Percentiles rank a stretch among this genome's conserved stretches.
Evolutionary conservation across 1,140 invertebrate genomes (phyloP).

Genomic region (Diorhabda sublineata): DNA sequence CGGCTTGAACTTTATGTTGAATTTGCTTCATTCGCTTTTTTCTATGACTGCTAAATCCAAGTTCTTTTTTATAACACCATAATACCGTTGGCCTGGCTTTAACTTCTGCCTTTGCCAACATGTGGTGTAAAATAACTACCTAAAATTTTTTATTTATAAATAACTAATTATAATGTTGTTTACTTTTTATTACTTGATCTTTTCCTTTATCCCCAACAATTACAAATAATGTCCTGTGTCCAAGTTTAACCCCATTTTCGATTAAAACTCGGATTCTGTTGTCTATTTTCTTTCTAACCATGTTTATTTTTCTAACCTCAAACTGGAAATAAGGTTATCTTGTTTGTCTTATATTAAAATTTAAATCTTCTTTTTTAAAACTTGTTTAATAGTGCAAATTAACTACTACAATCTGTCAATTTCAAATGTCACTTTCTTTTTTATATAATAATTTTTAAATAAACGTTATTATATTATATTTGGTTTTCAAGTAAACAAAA

Average conservation of each 20-base stretch:
- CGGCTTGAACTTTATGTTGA: slow-evolving; percentile 82
- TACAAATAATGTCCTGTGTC: slow-evolving; percentile 91
- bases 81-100: slow-evolving; percentile 89
- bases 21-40: slow-evolving; percentile 88
- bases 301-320: slow-evolving; percentile 47
- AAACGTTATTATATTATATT: too few species aligned
- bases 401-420: too few species aligned
- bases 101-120: slow-evolving; percentile 90
- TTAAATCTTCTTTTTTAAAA: too few species aligned
- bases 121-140: slow-evolving; percentile 96
- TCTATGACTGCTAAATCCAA: slow-evolving; percentile 91
- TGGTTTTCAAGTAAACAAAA: too few species aligned
- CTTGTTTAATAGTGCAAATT: too few species aligned
- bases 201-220: slow-evolving; percentile 93
- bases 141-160: slow-evolving; percentile 44
- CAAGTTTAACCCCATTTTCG: slow-evolving; percentile 89
- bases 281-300: slow-evolving; percentile 94
- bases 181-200: slow-evolving; percentile 75
- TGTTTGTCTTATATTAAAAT: too few species aligned
- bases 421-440: too few species aligned
- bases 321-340: too few species aligned
- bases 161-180: slow-evolving; percentile 7
- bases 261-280: slow-evolving; percentile 92
- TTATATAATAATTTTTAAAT: too few species aligned
- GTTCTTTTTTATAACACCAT: slow-evolving; percentile 98